Evolutionary conservation across 2,113 vertebrate species (phyloP).

Genomic region (Centropristis striata): DNA sequence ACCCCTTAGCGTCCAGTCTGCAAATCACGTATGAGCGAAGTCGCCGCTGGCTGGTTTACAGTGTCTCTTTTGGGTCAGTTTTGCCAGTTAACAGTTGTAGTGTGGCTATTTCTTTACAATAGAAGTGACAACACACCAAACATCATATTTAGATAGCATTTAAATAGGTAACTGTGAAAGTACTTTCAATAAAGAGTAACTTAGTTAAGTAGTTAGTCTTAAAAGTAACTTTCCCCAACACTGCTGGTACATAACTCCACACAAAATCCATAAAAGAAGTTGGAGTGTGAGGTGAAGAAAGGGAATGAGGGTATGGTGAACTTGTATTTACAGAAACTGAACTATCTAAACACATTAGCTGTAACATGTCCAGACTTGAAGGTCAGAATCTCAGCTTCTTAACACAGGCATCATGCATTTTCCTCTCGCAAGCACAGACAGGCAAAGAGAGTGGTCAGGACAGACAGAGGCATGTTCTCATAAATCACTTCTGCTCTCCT

Average conservation of each 20-base stretch:
- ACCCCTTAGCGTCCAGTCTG: too few relatives aligned
- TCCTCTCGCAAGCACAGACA: conserved; percentile 56
- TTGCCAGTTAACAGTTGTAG: too few relatives aligned
- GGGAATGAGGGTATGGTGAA: conserved; percentile 12
- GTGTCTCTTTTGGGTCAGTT: too few relatives aligned
- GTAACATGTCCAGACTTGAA: conserved; percentile 54
- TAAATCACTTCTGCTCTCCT: not conserved
- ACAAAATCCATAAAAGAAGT: not conserved
- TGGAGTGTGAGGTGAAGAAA: conserved; percentile 9
- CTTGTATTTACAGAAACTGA: conserved; percentile 43
- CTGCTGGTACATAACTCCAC: not conserved
- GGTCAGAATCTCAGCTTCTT: not conserved
- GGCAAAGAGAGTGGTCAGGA: conserved; percentile 16
- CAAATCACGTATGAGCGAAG: too few relatives aligned
- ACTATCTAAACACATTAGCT: conserved; percentile 57
- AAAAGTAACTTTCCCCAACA: too few relatives aligned
- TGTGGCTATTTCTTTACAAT: too few relatives aligned
- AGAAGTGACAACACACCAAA: too few relatives aligned
- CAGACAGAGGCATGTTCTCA: conserved; percentile 14
- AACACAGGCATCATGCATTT: conserved; percentile 32
- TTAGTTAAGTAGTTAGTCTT: too few relatives aligned
- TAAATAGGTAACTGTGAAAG: too few relatives aligned
- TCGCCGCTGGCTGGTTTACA: too few relatives aligned
- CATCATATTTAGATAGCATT: too few relatives aligned
- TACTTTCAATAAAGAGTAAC: too few relatives aligned